Percentiles rank a stretch among this genome's conserved stretches.
These are phyloP conservation scores for Serilophus lunatus DNA, from an alignment of 2,113 vertebrate genomes.

Conservation along the genomic window DNA sequence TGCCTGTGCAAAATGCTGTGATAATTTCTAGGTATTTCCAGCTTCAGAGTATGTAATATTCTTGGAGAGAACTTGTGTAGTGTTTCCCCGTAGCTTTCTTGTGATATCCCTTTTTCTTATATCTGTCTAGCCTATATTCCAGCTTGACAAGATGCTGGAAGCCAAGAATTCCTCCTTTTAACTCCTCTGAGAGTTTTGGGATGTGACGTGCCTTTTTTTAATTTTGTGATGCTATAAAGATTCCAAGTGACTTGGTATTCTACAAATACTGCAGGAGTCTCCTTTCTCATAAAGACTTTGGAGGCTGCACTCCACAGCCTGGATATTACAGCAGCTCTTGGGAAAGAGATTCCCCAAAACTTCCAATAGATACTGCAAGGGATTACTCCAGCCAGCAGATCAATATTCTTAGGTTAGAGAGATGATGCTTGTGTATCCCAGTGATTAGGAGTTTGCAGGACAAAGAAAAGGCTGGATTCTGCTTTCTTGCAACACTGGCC, in stretches of 20 bases:
- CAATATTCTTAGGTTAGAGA: not conserved
- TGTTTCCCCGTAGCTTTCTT: not conserved
- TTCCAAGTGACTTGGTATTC: not conserved
- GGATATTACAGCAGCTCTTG: not conserved
- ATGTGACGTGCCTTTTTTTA: not conserved
- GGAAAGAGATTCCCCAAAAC: not conserved
- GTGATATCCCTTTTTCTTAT: not conserved
- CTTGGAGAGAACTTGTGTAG: not conserved
- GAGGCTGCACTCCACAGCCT: not conserved
- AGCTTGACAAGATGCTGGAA: not conserved
- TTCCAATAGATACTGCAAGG: not conserved
- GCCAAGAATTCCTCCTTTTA: not conserved
- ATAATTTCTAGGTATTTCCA: not conserved
- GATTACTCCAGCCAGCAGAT: not conserved
- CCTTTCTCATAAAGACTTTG: not conserved
- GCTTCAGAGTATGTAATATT: not conserved
- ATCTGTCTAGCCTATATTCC: not conserved
- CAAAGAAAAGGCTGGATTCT: not conserved
- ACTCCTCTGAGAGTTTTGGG: not conserved
- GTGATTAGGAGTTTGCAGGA: not conserved
- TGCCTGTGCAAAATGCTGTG: not conserved
- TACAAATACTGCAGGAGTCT: not conserved
- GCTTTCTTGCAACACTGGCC: not conserved
- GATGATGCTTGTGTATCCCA: not conserved
- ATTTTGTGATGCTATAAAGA: not conserved